Conservation (phyloP, 1,140 invertebrate species). For the Himalopsyche phryganea region DNA sequence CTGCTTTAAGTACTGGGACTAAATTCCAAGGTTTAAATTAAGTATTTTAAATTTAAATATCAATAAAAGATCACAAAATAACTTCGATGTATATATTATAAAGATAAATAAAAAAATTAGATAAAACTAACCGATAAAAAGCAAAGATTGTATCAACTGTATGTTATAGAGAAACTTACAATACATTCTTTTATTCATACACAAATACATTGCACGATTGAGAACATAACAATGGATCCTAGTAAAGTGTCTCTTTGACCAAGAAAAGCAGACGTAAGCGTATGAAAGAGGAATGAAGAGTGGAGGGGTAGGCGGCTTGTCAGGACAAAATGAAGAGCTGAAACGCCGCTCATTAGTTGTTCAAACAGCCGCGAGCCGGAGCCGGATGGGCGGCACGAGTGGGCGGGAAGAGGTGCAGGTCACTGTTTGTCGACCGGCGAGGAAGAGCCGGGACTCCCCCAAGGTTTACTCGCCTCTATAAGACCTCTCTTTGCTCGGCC, state of each 20-base stretch:
- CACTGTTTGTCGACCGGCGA: conserved; percentile 1
- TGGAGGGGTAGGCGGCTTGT: conserved; percentile 5
- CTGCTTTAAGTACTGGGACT: too few relatives aligned
- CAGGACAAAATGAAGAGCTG: conserved; percentile 23
- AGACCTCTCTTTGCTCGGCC: not conserved
- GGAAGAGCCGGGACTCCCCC: not conserved
- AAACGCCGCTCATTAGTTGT: conserved; percentile 32
- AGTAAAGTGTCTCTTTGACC: not conserved
- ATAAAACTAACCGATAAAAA: too few relatives aligned
- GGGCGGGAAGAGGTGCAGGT: not conserved
- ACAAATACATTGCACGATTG: too few relatives aligned
- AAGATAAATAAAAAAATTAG: too few relatives aligned
- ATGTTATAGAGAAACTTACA: too few relatives aligned
- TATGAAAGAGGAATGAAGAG: not conserved
- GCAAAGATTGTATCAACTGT: too few relatives aligned
- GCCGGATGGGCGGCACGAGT: not conserved
- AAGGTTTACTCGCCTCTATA: not conserved
- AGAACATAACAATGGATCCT: not conserved
- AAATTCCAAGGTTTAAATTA: too few relatives aligned
- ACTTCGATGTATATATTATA: too few relatives aligned
- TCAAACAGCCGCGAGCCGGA: conserved; percentile 25
- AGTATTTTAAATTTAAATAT: too few relatives aligned
- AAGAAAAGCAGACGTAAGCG: not conserved
- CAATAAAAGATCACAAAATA: too few relatives aligned
- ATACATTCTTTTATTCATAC: too few relatives aligned